Evolutionary conservation across 1,140 invertebrate genomes (phyloP).

Genomic region (Lepidurus packardi): DNA sequence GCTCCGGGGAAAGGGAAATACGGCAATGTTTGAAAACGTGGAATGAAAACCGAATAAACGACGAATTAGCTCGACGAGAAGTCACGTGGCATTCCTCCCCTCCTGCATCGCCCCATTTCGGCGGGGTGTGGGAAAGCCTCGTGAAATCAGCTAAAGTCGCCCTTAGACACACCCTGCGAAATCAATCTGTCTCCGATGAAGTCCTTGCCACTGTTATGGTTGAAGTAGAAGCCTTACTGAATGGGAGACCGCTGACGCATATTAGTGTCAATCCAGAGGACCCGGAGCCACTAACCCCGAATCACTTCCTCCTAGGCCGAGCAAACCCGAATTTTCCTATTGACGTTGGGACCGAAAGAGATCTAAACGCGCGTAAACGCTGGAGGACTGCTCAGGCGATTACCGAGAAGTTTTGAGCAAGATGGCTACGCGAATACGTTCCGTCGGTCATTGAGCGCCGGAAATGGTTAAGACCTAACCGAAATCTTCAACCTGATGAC

Average conservation of each 20-base stretch:
- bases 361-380: not conserved
- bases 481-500: constrained; percentile 28
- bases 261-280: constrained; percentile 23
- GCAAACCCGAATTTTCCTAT: constrained; percentile 18
- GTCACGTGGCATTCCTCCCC: too few species aligned
- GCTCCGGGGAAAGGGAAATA: too few species aligned
- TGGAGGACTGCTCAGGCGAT: constrained; percentile 28
- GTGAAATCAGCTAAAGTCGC: too few species aligned
- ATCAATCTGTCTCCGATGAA: too few species aligned
- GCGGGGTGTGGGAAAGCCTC: too few species aligned
- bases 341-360: constrained; percentile 7
- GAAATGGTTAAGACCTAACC: constrained; percentile 29
- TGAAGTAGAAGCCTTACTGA: constrained; percentile 27
- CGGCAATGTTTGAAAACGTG: too few species aligned
- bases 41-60: too few species aligned
- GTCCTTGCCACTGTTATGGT: not conserved
- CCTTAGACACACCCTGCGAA: too few species aligned
- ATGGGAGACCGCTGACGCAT: constrained; percentile 28
- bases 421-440: constrained; percentile 24
- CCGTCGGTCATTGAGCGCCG: constrained; percentile 22
- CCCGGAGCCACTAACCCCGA: constrained; percentile 30
- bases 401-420: constrained; percentile 16
- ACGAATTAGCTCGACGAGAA: too few species aligned
- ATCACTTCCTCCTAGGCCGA: constrained; percentile 31
- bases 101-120: too few species aligned